These are phyloP conservation scores for Onychostruthus taczanowskii DNA, from an alignment of 2,113 vertebrate genomes.

Conservation along the genomic window DNA sequence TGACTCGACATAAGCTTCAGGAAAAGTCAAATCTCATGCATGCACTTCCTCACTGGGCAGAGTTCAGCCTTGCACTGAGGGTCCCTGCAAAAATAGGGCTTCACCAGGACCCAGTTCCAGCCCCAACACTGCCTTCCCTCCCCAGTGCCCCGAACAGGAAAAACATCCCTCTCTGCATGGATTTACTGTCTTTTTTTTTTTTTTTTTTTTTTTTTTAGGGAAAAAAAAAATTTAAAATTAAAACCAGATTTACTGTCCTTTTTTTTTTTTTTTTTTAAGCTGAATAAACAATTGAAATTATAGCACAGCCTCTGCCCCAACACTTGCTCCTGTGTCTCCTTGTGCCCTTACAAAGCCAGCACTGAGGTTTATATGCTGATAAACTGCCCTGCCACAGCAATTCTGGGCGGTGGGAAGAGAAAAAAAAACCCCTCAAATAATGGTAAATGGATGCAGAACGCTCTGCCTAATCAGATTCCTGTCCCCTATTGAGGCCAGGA, in stretches of 20 bases:
- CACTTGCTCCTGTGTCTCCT: neutral
- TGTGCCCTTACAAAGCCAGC: neutral
- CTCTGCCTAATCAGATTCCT: constrained; percentile 68
- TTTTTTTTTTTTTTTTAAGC: neutral
- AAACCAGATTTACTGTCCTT: neutral
- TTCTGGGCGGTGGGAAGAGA: neutral
- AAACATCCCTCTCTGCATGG: neutral
- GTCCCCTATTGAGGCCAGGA: constrained; percentile 48
- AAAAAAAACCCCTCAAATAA: neutral
- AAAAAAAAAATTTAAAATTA: too few species aligned
- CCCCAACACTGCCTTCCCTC: neutral
- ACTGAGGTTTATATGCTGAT: neutral
- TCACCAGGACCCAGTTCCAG: neutral
- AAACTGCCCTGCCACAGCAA: neutral
- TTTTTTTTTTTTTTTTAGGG: neutral
- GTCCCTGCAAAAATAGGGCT: neutral
- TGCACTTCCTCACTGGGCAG: rapidly evolving
- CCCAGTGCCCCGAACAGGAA: rapidly evolving
- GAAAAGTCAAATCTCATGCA: neutral
- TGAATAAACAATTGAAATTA: neutral
- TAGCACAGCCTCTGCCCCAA: neutral
- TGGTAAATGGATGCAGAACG: constrained; percentile 47
- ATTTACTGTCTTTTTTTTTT: neutral
- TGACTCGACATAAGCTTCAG: neutral
- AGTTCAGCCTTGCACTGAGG: neutral